phyloP scores from a whole-genome alignment of 2,113 vertebrate genomes.

The Pagrus major region DNA sequence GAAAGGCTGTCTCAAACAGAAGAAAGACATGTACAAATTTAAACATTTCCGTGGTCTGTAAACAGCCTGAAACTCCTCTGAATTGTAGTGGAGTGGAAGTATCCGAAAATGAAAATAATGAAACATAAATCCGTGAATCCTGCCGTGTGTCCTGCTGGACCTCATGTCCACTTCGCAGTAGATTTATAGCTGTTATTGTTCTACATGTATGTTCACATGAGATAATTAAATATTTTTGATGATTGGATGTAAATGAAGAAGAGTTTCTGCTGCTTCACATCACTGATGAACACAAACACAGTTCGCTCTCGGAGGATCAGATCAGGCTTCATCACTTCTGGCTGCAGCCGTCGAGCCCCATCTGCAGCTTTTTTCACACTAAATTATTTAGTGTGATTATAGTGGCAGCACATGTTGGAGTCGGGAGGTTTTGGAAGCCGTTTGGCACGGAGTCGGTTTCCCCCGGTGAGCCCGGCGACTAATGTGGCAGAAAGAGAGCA shows the following conservation, averaged over 20 bases:
- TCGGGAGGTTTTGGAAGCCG: neutral
- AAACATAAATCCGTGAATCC: no score
- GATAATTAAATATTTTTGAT: neutral
- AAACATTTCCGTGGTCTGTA: no score
- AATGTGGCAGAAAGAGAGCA: constrained; percentile 21
- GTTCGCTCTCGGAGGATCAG: neutral
- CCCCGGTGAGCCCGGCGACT: neutral
- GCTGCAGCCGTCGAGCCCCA: constrained; percentile 7
- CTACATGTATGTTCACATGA: no score
- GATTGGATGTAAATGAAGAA: neutral
- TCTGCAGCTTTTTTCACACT: constrained; percentile 35
- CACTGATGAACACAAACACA: neutral
- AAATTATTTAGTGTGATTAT: constrained; percentile 45
- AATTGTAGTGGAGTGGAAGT: no score
- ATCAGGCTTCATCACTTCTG: neutral
- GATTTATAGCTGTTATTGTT: no score
- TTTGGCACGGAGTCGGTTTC: neutral
- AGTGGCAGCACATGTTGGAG: constrained; percentile 32
- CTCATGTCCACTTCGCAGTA: no score
- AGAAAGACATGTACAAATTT: no score
- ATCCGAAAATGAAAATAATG: no score
- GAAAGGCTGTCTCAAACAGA: no score
- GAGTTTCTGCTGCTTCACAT: neutral
- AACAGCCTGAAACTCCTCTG: no score
- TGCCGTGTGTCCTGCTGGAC: no score